Evolutionary conservation across 1,140 invertebrate species (phyloP).

Genomic region (Himalopsyche phryganea): DNA sequence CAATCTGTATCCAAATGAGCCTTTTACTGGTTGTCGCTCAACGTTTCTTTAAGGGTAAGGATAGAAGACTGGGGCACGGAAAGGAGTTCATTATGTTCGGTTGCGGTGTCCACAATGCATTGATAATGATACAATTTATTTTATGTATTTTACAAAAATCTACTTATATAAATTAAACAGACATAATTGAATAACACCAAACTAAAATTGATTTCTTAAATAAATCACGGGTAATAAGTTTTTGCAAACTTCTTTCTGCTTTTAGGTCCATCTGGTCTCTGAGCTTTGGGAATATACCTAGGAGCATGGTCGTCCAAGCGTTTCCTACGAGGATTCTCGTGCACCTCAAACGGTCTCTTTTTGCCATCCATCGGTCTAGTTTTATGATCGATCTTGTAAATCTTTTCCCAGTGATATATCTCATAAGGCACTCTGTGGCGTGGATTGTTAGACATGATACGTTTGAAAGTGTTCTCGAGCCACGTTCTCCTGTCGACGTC

Average conservation of each 20-base stretch:
- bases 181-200: too few species aligned
- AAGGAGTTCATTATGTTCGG: too few species aligned
- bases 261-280: constrained; percentile 56
- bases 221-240: constrained; percentile 57
- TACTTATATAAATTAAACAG: too few species aligned
- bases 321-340: constrained; percentile 56
- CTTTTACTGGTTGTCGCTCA: too few species aligned
- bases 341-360: constrained; percentile 62
- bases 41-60: too few species aligned
- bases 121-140: too few species aligned
- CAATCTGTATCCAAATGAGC: too few species aligned
- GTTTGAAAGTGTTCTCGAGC: constrained; percentile 66
- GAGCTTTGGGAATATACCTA: constrained; percentile 62
- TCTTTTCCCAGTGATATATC: constrained; percentile 71
- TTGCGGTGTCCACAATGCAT: too few species aligned
- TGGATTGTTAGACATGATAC: constrained; percentile 62
- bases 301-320: constrained; percentile 62
- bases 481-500: constrained; percentile 63
- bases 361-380: constrained; percentile 65
- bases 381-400: constrained; percentile 69
- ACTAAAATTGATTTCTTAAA: not conserved
- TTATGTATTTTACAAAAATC: too few species aligned
- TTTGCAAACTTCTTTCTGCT: constrained; percentile 56
- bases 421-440: constrained; percentile 60
- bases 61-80: too few species aligned